Conservation (phyloP, 2,797 vertebrate genomes). For the Gymnocypris eckloni region DNA sequence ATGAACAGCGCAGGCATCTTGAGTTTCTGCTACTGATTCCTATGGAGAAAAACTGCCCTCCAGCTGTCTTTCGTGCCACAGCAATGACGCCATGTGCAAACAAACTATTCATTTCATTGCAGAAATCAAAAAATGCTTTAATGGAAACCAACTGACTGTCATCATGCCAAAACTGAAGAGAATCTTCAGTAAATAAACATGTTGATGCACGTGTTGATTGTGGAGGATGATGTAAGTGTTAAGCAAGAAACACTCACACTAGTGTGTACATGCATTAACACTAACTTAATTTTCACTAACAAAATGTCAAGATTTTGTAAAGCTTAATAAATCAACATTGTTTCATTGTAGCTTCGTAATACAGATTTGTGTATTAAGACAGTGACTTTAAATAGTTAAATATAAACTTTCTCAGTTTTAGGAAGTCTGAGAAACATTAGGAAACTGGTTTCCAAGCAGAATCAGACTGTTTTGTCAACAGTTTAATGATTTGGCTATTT, state of each 20-base stretch:
- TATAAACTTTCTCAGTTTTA: neutral
- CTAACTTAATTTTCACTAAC: neutral
- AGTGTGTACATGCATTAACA: neutral
- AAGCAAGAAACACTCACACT: neutral
- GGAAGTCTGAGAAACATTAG: neutral
- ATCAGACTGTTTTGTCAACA: neutral
- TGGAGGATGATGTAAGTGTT: neutral
- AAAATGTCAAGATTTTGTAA: neutral
- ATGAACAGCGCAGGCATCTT: no score
- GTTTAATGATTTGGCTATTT: neutral
- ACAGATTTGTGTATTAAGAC: neutral
- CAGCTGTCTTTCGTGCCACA: no score
- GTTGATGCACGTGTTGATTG: neutral
- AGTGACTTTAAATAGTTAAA: neutral
- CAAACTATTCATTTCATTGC: no score
- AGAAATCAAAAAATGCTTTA: neutral
- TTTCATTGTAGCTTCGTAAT: neutral
- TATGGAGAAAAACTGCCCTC: no score
- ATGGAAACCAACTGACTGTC: neutral
- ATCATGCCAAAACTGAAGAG: neutral
- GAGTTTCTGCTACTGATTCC: no score
- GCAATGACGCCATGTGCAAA: no score
- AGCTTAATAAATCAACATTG: neutral
- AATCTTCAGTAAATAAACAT: neutral
- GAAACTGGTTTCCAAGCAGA: neutral